A percentile compares a stretch with the other conserved stretches of the same genome.
phyloP scores from a whole-genome alignment of 2,113 vertebrate genomes.

The Bungarus multicinctus region DNA sequence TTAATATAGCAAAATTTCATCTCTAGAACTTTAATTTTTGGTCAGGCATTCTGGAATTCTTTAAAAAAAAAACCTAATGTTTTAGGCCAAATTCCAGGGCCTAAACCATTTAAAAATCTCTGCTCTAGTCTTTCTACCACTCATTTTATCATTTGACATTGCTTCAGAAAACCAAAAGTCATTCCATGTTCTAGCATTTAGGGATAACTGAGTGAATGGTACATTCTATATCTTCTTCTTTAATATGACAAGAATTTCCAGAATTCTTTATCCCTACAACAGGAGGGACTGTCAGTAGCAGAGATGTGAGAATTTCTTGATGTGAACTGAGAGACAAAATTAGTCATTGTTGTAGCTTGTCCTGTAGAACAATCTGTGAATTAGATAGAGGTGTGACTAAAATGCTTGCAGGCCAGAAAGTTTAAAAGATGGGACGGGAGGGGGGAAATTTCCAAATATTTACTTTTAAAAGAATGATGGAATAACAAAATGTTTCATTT shows the following conservation, averaged over 20 bases:
- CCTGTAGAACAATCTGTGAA: not conserved
- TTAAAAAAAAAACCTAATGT: not conserved
- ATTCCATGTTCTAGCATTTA: not conserved
- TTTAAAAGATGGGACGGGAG: not conserved
- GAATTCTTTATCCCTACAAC: not conserved
- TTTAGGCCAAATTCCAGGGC: not conserved
- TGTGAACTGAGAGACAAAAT: not conserved
- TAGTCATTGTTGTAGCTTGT: not conserved
- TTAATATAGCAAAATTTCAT: not conserved
- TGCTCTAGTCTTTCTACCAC: not conserved
- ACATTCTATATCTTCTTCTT: not conserved
- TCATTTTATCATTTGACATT: not conserved
- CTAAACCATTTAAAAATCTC: not conserved
- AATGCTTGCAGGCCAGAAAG: not conserved
- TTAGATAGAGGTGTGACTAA: not conserved
- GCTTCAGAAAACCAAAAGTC: not conserved
- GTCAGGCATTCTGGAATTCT: not conserved
- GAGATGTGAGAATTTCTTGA: not conserved
- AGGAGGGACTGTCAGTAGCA: not conserved
- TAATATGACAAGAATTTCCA: not conserved
- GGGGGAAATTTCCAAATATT: not conserved
- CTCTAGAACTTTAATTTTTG: not conserved
- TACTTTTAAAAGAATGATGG: conserved; percentile 17
- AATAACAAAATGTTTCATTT: not conserved
- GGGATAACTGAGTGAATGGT: not conserved